Conservation (phyloP, 2,113 vertebrate genomes). For the Piprites chloris region DNA sequence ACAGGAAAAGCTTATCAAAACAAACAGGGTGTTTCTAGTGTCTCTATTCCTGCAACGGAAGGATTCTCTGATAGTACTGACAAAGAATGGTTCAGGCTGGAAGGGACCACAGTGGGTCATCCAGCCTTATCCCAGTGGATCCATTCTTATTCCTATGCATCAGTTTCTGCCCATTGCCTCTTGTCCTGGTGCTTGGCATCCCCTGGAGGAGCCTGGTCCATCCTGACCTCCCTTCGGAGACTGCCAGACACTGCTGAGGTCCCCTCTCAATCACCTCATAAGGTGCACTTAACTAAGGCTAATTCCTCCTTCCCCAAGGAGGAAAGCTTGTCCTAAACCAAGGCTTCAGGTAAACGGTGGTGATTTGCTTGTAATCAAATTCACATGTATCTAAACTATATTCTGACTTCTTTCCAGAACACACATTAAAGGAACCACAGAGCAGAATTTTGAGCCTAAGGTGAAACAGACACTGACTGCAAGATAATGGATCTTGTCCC, state of each 20-base stretch:
- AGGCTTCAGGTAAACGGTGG: neutral
- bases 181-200: neutral
- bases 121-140: rapidly evolving
- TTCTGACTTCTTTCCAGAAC: neutral
- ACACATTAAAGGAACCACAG: neutral
- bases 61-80: neutral
- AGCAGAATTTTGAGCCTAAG: neutral
- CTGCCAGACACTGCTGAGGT: too few relatives aligned
- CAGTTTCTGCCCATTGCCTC: neutral
- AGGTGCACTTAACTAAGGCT: too few relatives aligned
- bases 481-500: neutral
- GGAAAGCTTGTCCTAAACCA: neutral
- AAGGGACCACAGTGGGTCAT: neutral
- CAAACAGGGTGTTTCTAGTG: neutral
- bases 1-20: neutral
- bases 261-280: neutral
- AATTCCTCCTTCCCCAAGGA: neutral
- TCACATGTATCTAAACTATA: neutral
- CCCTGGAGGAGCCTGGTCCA: neutral
- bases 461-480: neutral
- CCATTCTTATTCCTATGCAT: neutral
- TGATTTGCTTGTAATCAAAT: neutral
- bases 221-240: neutral
- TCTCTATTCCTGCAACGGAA: neutral
- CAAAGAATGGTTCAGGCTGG: neutral